Evolutionary conservation across 2,113 vertebrate genomes (phyloP).

Genomic region (Arenaria interpres): DNA sequence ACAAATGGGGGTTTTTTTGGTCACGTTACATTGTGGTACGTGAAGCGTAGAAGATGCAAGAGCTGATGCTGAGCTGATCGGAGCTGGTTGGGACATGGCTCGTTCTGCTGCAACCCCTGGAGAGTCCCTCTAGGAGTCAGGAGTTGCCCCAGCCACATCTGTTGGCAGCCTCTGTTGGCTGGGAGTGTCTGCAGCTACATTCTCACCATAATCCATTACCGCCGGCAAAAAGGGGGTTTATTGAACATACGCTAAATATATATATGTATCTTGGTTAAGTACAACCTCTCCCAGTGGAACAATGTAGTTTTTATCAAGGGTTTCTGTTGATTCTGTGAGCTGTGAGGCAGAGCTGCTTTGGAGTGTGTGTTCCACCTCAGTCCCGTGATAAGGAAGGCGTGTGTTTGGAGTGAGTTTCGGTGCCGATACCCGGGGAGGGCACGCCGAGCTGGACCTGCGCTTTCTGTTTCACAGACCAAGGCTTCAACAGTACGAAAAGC

Average conservation of each 20-base stretch:
- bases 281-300: slow-evolving; percentile 18
- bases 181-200: neutral
- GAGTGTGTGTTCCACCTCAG: neutral
- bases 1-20: no score
- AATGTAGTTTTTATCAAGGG: neutral
- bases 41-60: neutral
- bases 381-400: neutral
- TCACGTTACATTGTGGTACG: rapidly evolving
- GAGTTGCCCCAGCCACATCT: neutral
- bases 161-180: neutral
- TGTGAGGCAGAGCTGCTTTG: neutral
- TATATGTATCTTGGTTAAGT: neutral
- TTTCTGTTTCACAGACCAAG: neutral
- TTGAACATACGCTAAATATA: neutral
- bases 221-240: neutral
- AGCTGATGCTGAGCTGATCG: neutral
- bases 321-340: slow-evolving; percentile 41
- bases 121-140: neutral
- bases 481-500: neutral
- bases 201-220: neutral
- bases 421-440: neutral
- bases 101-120: neutral
- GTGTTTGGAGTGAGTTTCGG: neutral
- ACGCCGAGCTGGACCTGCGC: neutral
- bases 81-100: neutral